Percentiles rank a stretch among this genome's conserved stretches.
Evolutionary conservation across 1,140 invertebrate genomes (phyloP).

Genomic region (Sitobion miscanthi): DNA sequence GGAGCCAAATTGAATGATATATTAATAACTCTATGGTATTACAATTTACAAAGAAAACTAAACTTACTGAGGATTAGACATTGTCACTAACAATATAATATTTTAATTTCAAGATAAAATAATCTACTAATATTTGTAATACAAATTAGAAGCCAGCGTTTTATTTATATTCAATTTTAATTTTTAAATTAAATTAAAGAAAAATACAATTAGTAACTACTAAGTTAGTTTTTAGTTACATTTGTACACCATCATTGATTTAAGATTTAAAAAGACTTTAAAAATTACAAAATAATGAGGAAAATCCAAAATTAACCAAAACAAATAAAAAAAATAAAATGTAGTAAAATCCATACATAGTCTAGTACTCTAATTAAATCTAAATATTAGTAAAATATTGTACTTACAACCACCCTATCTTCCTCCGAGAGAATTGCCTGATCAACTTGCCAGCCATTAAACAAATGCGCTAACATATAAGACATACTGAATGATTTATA

Average conservation of each 20-base stretch:
- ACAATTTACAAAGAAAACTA: too few species aligned
- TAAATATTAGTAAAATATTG: not conserved
- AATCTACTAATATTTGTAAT: not conserved
- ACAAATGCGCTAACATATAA: conserved; percentile 98
- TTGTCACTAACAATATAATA: too few species aligned
- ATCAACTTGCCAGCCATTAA: conserved; percentile 99
- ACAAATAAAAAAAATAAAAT: too few species aligned
- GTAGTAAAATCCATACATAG: not conserved
- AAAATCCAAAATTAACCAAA: too few species aligned
- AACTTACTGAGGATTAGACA: too few species aligned
- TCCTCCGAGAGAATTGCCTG: conserved; percentile 98
- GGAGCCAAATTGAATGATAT: too few species aligned
- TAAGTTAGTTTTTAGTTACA: not conserved
- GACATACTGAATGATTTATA: conserved; percentile 75
- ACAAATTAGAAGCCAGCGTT: not conserved
- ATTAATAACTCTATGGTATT: too few species aligned
- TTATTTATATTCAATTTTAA: not conserved
- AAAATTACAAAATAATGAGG: too few species aligned
- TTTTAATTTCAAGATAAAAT: not conserved
- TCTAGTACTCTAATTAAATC: not conserved
- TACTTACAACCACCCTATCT: conserved; percentile 89
- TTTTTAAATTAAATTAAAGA: not conserved
- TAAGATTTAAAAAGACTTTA: too few species aligned
- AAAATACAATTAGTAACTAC: not conserved
- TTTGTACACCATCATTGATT: not conserved